Base-by-base conservation (phyloP, 2,888 invertebrate genomes). In the Philhelius pedissequus region DNA sequence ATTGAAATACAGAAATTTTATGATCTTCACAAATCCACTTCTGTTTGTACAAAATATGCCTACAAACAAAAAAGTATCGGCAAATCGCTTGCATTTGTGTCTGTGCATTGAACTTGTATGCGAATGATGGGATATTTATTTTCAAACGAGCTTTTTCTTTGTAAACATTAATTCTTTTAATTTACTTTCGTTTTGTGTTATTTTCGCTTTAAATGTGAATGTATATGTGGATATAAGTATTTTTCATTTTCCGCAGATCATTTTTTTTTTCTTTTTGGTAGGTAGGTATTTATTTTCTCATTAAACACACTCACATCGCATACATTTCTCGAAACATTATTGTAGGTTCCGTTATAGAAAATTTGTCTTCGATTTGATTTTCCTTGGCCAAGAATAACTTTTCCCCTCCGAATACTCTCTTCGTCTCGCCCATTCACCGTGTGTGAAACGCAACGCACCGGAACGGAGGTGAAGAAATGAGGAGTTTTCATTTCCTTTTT, bases 321-420 rank as follows among this genome's bases (percentile, higher is more conserved):
- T 5, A 43, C 11, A 20, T 32, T 22, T 48, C 18, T 18, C 64
- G 64, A 27, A 20, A 50, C n/a, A n/a, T n/a, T 54, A 52, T 15
- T 48, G 50, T 35, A 11, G 27, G 25, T 52, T 45, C 68, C 45
- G 70, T 40, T 68, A 68, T 78, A 43, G 32, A 71, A 35, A 56
- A 25, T 11, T 62, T 60, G 66, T 70, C 52, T 38, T 70, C 74
- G 27, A 79, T 30, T 79, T 74, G 58, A 52, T 66, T 83, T 79
- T 74, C 83, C 74, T 79, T 79, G 79, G 83, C 79, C 79, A 83
- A 83, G 79, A 83, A 83, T 83, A 83, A 43, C 79, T 83, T 79
- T 80, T 83, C 70, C 25, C 38, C 69, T 52, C 64, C 30, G 48
- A 40, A 81, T 38, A 40, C 50, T 75, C 48, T 40, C 8, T 27